These are phyloP conservation scores for Sympetrum striolatum DNA, from an alignment of 2,888 invertebrate species.

Conservation along the genomic window DNA sequence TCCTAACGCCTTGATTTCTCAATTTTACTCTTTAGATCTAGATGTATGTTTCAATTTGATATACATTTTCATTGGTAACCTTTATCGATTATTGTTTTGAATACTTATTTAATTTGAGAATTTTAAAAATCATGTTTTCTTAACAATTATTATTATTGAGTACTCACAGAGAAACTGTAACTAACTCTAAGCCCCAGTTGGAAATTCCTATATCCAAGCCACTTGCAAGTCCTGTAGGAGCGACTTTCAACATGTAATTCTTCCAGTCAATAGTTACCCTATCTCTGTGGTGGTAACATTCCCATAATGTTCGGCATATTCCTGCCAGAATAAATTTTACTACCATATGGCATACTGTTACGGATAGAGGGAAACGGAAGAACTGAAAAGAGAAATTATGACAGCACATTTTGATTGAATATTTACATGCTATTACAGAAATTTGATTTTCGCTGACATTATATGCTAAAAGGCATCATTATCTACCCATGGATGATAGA, in stretches of 20 bases:
- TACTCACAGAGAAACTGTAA: slow-evolving; percentile 87
- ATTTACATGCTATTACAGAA: slow-evolving; percentile 8
- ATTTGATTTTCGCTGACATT: neutral
- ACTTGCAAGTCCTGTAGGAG: slow-evolving; percentile 88
- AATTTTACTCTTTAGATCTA: no score
- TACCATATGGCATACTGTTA: slow-evolving; percentile 88
- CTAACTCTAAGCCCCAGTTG: slow-evolving; percentile 96
- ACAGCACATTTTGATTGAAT: neutral
- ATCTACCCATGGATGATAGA: neutral
- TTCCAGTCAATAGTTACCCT: slow-evolving; percentile 76
- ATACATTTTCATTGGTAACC: no score
- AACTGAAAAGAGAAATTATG: slow-evolving; percentile 66
- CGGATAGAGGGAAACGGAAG: slow-evolving; percentile 86
- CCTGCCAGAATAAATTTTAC: slow-evolving; percentile 86
- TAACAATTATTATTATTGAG: neutral
- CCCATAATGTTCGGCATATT: slow-evolving; percentile 68
- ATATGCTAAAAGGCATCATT: neutral
- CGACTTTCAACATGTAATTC: slow-evolving; percentile 79
- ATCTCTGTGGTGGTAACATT: slow-evolving; percentile 66
- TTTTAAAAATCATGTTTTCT: no score
- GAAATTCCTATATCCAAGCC: slow-evolving; percentile 97
- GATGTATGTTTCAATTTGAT: no score
- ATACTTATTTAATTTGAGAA: no score
- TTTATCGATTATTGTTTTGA: no score
- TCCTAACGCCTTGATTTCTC: no score